phyloP scores from a whole-genome alignment of 1,140 invertebrate genomes.

The Brevipalpus yothersi region DNA sequence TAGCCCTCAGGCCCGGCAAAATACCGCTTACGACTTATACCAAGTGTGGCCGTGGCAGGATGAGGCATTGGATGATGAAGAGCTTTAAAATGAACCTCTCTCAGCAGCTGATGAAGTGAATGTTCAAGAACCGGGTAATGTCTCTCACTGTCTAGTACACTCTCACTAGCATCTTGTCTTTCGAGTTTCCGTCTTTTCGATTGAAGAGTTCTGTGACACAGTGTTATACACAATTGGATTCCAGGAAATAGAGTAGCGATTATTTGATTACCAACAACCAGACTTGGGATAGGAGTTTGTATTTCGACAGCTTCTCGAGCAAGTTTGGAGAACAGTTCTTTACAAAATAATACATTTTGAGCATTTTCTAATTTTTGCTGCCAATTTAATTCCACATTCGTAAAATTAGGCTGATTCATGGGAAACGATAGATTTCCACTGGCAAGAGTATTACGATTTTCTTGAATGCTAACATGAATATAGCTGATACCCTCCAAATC shows the following conservation, averaged over 20 bases:
- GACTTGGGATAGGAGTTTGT: constrained; percentile 72
- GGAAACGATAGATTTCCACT: constrained; percentile 21
- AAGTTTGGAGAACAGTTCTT: constrained; percentile 80
- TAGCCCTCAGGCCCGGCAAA: constrained; percentile 68
- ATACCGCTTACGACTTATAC: constrained; percentile 61
- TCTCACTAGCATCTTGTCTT: constrained; percentile 6
- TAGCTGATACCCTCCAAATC: constrained; percentile 85
- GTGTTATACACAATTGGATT: constrained; percentile 43
- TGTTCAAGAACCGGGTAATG: constrained; percentile 90
- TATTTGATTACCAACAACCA: constrained; percentile 90
- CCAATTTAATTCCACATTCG: constrained; percentile 57
- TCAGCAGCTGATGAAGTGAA: constrained; percentile 69
- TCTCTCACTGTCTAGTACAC: constrained; percentile 30
- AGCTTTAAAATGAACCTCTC: constrained; percentile 73
- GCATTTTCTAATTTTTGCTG: constrained; percentile 81
- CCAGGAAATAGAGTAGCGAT: constrained; percentile 78
- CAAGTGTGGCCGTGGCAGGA: constrained; percentile 68
- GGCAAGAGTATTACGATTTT: constrained; percentile 31
- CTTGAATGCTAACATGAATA: constrained; percentile 77
- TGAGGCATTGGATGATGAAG: constrained; percentile 80
- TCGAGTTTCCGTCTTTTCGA: constrained; percentile 14
- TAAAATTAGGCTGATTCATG: constrained; percentile 18
- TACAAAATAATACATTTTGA: constrained; percentile 90
- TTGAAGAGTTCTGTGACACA: constrained; percentile 26
- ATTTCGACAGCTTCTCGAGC: constrained; percentile 80